phyloP scores from a whole-genome alignment of 2,797 vertebrate genomes.

The Etheostoma nigrum region DNA sequence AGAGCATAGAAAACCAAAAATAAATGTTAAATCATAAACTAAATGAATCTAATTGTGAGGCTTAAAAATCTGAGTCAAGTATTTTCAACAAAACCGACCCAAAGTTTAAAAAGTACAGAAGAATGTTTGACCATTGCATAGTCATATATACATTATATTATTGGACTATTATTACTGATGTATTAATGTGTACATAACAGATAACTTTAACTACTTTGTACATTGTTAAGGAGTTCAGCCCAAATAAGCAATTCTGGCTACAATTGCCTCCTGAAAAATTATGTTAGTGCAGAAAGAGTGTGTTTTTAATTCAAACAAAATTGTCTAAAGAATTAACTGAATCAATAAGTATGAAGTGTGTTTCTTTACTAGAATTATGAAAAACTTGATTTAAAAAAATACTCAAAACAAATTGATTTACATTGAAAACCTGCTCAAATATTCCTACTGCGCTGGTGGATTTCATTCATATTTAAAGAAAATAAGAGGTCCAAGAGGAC shows the following conservation, averaged over 20 bases:
- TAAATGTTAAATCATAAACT: constrained; percentile 2
- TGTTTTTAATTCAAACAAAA: neutral
- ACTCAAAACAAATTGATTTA: neutral
- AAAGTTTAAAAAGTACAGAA: too few relatives aligned
- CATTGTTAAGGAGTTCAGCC: neutral
- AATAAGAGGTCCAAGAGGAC: too few relatives aligned
- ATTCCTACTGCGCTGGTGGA: neutral
- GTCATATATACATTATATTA: too few relatives aligned
- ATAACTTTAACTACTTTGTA: too few relatives aligned
- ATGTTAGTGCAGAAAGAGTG: too few relatives aligned
- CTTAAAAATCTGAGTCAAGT: neutral
- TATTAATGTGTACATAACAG: too few relatives aligned
- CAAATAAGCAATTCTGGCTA: neutral
- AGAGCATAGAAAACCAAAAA: constrained; percentile 34
- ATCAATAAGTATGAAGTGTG: neutral
- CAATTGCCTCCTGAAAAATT: neutral
- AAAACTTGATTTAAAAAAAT: neutral
- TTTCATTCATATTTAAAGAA: too few relatives aligned
- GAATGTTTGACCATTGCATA: too few relatives aligned
- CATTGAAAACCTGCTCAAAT: neutral
- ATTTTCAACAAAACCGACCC: too few relatives aligned
- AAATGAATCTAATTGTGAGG: neutral
- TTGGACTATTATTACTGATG: too few relatives aligned
- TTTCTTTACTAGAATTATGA: neutral
- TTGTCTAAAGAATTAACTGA: neutral